phyloP scores from a whole-genome alignment of 2,113 vertebrate species.

The Tupaia tana region DNA sequence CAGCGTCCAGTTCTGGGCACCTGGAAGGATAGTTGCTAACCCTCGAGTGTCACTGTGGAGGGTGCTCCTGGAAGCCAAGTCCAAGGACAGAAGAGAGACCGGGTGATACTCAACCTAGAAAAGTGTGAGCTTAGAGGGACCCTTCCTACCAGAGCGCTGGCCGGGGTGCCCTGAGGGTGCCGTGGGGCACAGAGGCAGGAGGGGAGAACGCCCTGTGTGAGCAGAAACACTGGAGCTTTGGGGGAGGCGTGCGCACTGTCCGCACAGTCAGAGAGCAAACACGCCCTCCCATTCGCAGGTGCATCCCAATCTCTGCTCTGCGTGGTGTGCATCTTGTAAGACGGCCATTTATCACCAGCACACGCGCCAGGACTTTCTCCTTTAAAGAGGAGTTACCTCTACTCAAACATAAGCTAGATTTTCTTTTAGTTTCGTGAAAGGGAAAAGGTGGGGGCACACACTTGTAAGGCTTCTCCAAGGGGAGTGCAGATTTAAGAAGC shows the following conservation, averaged over 20 bases:
- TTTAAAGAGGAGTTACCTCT: neutral
- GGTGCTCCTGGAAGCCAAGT: neutral
- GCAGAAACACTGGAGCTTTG: neutral
- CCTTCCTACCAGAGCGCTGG: neutral
- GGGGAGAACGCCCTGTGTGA: neutral
- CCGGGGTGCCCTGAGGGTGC: too few species aligned
- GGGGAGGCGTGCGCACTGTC: rapidly evolving
- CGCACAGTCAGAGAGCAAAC: neutral
- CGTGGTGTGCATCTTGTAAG: neutral
- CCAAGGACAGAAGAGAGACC: too few species aligned
- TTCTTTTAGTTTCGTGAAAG: neutral
- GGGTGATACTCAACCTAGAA: neutral
- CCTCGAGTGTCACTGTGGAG: rapidly evolving
- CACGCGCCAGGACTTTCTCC: neutral
- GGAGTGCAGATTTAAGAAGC: neutral
- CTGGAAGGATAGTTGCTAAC: neutral
- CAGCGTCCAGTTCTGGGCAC: neutral
- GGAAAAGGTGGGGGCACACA: neutral
- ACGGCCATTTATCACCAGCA: neutral
- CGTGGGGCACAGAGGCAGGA: rapidly evolving
- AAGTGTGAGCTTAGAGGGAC: neutral
- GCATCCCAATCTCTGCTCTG: neutral
- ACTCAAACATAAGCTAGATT: neutral
- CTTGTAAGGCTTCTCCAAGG: neutral
- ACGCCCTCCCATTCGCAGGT: too few species aligned